phyloP scores from a whole-genome alignment of 2,797 vertebrate species.

The Myripristis murdjan region DNA sequence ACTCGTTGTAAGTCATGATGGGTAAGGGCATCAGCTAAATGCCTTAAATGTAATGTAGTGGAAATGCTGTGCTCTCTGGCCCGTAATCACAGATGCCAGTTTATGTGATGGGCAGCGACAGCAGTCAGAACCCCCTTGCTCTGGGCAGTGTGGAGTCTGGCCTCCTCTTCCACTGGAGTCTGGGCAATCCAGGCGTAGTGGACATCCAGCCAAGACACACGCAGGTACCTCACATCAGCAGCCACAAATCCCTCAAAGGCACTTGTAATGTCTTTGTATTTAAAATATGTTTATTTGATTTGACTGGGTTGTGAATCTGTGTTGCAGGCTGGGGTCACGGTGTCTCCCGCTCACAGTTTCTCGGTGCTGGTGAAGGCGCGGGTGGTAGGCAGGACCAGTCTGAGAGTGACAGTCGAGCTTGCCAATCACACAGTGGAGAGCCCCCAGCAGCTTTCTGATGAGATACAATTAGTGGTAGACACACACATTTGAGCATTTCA shows the following conservation, averaged over 20 bases:
- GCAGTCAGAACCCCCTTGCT: constrained; percentile 80
- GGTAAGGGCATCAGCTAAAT: neutral
- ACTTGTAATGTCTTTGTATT: neutral
- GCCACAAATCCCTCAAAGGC: neutral
- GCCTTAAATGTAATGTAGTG: neutral
- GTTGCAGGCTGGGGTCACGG: constrained; percentile 74
- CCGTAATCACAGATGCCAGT: constrained; percentile 80
- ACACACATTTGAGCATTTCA: neutral
- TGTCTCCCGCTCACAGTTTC: constrained; percentile 74
- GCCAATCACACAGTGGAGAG: constrained; percentile 61
- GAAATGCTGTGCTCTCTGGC: neutral
- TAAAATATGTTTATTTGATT: neutral
- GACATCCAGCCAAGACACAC: constrained; percentile 77
- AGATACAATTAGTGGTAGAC: constrained; percentile 83
- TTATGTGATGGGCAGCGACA: constrained; percentile 80
- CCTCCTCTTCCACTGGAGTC: constrained; percentile 81
- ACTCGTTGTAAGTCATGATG: no score
- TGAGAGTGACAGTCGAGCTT: constrained; percentile 73
- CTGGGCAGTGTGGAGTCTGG: constrained; percentile 75
- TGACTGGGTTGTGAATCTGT: constrained; percentile 9
- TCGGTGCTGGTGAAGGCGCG: constrained; percentile 77
- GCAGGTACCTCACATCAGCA: constrained; percentile 62
- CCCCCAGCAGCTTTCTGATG: constrained; percentile 71
- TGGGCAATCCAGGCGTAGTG: constrained; percentile 80
- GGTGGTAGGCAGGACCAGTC: constrained; percentile 73